Percentiles rank a stretch among this genome's conserved stretches.
phyloP scores from a whole-genome alignment of 2,797 vertebrate genomes.

The Gobio occitaniae region DNA sequence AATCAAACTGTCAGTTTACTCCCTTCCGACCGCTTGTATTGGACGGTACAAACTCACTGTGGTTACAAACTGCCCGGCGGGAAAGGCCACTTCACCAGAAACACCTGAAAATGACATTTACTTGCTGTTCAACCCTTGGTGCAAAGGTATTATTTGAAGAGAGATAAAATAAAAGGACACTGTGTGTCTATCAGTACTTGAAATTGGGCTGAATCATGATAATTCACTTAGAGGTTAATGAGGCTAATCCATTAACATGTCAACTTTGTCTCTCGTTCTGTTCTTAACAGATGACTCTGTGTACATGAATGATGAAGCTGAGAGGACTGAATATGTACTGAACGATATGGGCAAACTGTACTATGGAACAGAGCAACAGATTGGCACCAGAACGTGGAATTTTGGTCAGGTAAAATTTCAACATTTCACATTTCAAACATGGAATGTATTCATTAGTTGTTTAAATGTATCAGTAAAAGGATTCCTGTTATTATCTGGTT shows the following conservation, averaged over 20 bases:
- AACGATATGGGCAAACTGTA: conserved; percentile 86
- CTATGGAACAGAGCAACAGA: conserved; percentile 87
- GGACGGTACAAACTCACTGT: conserved; percentile 84
- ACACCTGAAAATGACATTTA: conserved; percentile 22
- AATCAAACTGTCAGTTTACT: conserved; percentile 79
- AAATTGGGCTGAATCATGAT: background rate
- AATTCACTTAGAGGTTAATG: background rate
- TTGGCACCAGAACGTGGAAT: conserved; percentile 84
- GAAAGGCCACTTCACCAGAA: conserved; percentile 56
- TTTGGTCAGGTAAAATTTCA: conserved; percentile 83
- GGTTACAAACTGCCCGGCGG: conserved; percentile 71
- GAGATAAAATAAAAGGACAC: background rate
- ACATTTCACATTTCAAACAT: background rate
- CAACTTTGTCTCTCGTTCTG: background rate
- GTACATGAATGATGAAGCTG: conserved; percentile 80
- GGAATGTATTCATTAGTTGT: background rate
- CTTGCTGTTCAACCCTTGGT: conserved; percentile 45
- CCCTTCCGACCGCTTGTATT: conserved; percentile 75
- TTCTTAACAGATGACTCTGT: conserved; percentile 80
- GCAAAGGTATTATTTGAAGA: conserved; percentile 20
- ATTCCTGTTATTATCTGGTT: background rate
- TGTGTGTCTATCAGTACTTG: background rate
- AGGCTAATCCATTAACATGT: background rate
- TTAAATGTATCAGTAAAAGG: background rate
- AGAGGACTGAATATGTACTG: conserved; percentile 85